These are phyloP conservation scores for Metallyticus violacea DNA, from an alignment of 2,888 invertebrate species.

Conservation along the genomic window DNA sequence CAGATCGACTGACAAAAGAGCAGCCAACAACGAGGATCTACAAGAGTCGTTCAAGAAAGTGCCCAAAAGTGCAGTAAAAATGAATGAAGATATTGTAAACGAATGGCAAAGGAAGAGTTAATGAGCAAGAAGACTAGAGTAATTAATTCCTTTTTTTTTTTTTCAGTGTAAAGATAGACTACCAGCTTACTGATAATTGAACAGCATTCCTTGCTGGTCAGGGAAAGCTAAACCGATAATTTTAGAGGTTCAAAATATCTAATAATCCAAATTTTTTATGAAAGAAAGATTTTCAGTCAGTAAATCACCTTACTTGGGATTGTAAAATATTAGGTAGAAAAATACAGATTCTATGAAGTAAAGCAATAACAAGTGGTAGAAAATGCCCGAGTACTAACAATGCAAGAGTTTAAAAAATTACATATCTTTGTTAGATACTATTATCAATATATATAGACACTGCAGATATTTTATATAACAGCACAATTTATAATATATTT, in stretches of 20 bases:
- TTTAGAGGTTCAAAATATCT: background rate
- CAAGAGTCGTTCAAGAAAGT: too few relatives aligned
- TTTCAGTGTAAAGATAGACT: background rate
- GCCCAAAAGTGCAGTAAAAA: background rate
- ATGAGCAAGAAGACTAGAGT: background rate
- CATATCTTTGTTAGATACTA: too few relatives aligned
- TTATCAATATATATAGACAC: too few relatives aligned
- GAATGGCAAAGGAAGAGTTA: background rate
- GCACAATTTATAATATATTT: too few relatives aligned
- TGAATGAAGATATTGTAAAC: background rate
- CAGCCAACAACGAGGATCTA: background rate
- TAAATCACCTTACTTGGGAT: background rate
- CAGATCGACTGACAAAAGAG: background rate
- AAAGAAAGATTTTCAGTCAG: background rate
- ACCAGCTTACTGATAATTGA: background rate
- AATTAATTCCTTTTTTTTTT: background rate
- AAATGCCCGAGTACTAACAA: background rate
- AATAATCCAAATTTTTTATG: background rate
- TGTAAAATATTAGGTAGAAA: background rate
- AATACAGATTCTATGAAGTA: background rate
- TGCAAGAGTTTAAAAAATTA: background rate
- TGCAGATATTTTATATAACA: too few relatives aligned
- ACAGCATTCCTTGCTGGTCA: background rate
- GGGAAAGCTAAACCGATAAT: background rate
- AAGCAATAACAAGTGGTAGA: background rate